Conservation (phyloP, 64 coral and sea anemone genomes). For the Pachyseris speciosa region DNA sequence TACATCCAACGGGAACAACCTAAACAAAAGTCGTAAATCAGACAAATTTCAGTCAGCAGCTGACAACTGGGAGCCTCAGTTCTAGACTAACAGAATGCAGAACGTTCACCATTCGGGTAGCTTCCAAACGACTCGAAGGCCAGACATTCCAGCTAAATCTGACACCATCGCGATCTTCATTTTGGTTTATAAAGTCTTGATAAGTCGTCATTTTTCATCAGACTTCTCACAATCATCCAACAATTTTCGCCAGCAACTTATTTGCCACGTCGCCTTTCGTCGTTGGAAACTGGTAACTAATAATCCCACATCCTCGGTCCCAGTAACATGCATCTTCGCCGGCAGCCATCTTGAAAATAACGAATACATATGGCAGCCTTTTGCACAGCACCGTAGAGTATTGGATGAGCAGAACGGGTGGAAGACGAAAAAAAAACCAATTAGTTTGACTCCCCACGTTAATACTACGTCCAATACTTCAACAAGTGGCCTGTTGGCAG, state of each 20-base stretch:
- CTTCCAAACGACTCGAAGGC: conserved; percentile 98
- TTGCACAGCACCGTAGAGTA: no score
- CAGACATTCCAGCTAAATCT: conserved; percentile 99
- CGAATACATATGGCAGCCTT: no score
- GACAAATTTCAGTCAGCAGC: not conserved
- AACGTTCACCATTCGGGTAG: conserved; percentile 96
- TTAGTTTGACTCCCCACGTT: no score
- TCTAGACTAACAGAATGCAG: no score
- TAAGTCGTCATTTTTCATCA: conserved; percentile 89
- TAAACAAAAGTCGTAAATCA: conserved; percentile 21
- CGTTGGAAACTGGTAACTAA: conserved; percentile 10
- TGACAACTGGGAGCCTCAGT: no score
- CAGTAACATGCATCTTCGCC: no score
- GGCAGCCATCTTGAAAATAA: no score
- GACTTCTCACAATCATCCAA: not conserved
- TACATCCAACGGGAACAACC: conserved; percentile 98
- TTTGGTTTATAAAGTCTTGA: conserved; percentile 99
- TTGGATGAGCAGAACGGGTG: no score
- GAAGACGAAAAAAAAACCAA: no score
- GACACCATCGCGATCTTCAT: conserved; percentile 99
- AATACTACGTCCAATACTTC: no score
- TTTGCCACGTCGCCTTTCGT: conserved; percentile 18
- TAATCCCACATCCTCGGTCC: not conserved
- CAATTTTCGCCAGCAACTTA: not conserved
- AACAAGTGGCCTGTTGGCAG: no score